These are phyloP conservation scores for Chascanopsetta lugubris DNA, from an alignment of 2,113 vertebrate genomes.

Conservation along the genomic window DNA sequence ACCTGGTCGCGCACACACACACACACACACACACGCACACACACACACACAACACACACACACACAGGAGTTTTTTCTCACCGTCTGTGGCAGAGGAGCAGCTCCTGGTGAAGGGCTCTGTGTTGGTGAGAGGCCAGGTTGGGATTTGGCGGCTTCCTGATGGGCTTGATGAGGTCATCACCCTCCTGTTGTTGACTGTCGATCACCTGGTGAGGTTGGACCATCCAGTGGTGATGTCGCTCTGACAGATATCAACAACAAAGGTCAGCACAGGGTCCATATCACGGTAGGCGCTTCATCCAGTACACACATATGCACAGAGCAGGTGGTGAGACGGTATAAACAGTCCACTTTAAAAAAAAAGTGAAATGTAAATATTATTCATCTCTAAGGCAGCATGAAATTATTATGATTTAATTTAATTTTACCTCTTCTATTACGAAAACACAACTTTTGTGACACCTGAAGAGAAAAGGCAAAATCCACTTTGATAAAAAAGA, in stretches of 20 bases:
- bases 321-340: background rate
- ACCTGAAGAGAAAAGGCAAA: slow-evolving; percentile 23
- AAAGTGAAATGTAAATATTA: too few species aligned
- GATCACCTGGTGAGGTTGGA: slow-evolving; percentile 11
- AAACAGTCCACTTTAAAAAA: background rate
- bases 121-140: slow-evolving; percentile 51
- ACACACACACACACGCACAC: too few species aligned
- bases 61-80: slow-evolving; percentile 37
- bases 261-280: background rate
- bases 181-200: slow-evolving; percentile 42
- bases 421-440: slow-evolving; percentile 32
- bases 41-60: too few species aligned
- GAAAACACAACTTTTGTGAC: slow-evolving; percentile 22
- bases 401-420: too few species aligned
- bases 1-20: too few species aligned
- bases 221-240: slow-evolving; percentile 22
- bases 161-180: slow-evolving; percentile 65
- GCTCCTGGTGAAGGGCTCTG: slow-evolving; percentile 72
- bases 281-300: background rate
- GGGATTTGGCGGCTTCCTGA: slow-evolving; percentile 62
- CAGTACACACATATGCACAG: background rate
- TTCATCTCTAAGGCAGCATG: too few species aligned
- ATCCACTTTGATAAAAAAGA: background rate
- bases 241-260: slow-evolving; percentile 43
- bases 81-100: slow-evolving; percentile 78